These are phyloP conservation scores for Drosophila nigricruria DNA, from an alignment of 2,888 invertebrate species.

Conservation along the genomic window DNA sequence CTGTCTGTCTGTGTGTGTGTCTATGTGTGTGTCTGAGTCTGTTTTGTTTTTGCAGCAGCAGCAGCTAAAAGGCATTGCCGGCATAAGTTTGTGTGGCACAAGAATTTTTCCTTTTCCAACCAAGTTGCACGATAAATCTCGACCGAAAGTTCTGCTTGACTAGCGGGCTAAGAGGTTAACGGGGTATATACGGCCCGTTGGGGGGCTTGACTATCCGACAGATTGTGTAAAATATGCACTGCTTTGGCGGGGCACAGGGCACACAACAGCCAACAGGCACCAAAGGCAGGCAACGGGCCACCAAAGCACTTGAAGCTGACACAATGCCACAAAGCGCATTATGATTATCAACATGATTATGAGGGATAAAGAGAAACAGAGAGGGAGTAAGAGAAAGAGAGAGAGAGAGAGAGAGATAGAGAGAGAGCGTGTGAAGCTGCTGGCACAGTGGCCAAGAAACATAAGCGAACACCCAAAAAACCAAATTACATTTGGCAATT, in stretches of 20 bases:
- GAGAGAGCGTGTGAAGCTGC: neutral
- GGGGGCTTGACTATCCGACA: constrained; percentile 20
- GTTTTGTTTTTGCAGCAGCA: constrained; percentile 32
- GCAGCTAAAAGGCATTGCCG: constrained; percentile 65
- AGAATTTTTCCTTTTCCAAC: constrained; percentile 48
- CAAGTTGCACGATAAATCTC: constrained; percentile 74
- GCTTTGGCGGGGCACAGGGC: constrained; percentile 42
- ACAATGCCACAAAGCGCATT: constrained; percentile 76
- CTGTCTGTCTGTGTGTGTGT: neutral
- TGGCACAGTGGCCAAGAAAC: constrained; percentile 23
- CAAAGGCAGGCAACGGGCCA: constrained; percentile 30
- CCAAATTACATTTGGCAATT: constrained; percentile 33
- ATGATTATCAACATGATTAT: constrained; percentile 70
- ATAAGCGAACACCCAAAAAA: constrained; percentile 20
- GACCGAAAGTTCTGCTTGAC: constrained; percentile 61
- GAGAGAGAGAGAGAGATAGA: constrained; percentile 3
- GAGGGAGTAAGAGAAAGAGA: constrained; percentile 7
- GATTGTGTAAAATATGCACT: constrained; percentile 75
- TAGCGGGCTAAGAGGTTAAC: neutral
- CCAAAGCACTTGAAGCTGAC: constrained; percentile 60
- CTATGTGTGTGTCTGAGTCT: neutral
- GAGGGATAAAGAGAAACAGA: constrained; percentile 10
- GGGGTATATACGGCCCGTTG: neutral
- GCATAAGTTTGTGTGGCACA: constrained; percentile 56
- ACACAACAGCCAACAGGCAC: constrained; percentile 26